phyloP scores from a whole-genome alignment of 2,113 vertebrate genomes.

The Toxotes jaculatrix region DNA sequence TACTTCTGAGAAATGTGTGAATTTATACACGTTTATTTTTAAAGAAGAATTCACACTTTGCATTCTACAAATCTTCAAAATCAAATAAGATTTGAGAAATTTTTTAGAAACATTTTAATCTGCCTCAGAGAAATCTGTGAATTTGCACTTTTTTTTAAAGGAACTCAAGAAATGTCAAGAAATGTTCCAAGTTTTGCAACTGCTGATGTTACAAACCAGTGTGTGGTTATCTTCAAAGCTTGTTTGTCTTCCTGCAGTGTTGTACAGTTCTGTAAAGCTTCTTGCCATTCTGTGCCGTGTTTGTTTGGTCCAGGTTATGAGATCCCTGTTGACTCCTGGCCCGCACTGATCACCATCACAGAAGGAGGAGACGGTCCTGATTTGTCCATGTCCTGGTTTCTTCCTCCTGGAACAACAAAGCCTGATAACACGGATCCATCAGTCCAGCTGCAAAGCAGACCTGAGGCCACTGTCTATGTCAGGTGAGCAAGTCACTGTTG shows the following conservation, averaged over 20 bases:
- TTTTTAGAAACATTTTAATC: too few species aligned
- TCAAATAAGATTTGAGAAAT: too few species aligned
- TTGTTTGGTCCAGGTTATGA: constrained; percentile 14
- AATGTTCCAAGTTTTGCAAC: too few species aligned
- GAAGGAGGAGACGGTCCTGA: accelerated
- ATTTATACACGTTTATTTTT: too few species aligned
- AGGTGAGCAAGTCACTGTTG: constrained; percentile 24
- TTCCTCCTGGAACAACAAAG: not conserved
- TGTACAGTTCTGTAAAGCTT: not conserved
- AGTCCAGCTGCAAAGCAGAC: not conserved
- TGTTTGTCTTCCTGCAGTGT: not conserved
- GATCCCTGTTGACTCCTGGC: not conserved
- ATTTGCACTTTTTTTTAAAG: too few species aligned
- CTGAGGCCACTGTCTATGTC: constrained; percentile 23
- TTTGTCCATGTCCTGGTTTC: constrained; percentile 32
- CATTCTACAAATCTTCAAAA: too few species aligned
- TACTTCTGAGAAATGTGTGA: too few species aligned
- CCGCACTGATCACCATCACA: constrained; percentile 36
- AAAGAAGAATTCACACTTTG: too few species aligned
- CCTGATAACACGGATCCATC: not conserved
- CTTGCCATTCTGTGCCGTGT: not conserved
- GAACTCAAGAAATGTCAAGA: too few species aligned
- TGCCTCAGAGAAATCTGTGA: too few species aligned
- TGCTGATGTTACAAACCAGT: too few species aligned
- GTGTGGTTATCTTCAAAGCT: too few species aligned